phyloP scores from a whole-genome alignment of 1,140 invertebrate species.

The Philopotamus ludificatus region DNA sequence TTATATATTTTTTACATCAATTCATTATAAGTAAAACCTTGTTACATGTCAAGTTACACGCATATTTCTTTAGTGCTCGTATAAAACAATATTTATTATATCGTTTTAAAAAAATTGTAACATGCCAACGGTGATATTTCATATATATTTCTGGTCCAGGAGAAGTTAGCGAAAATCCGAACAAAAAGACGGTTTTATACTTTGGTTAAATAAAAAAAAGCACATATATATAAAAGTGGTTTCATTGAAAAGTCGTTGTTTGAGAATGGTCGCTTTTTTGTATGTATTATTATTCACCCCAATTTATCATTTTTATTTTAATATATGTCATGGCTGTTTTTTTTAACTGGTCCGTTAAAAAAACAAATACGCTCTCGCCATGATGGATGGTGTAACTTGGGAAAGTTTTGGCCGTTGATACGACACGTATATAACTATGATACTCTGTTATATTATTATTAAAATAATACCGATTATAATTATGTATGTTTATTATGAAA shows the following conservation, averaged over 20 bases:
- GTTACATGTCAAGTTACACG: too few relatives aligned
- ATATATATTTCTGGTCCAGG: not conserved
- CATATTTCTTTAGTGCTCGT: not conserved
- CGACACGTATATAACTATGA: not conserved
- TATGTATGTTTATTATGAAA: too few relatives aligned
- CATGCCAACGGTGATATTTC: not conserved
- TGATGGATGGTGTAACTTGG: slow-evolving; percentile 14
- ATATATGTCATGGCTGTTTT: slow-evolving; percentile 20
- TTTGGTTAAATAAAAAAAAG: not conserved
- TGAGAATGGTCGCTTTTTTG: not conserved
- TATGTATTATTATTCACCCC: slow-evolving; percentile 1
- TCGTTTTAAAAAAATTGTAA: too few relatives aligned
- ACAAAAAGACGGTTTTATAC: not conserved
- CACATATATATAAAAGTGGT: not conserved
- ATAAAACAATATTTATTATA: not conserved
- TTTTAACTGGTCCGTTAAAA: slow-evolving; percentile 5
- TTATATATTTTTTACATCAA: too few relatives aligned
- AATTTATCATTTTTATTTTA: slow-evolving; percentile 30
- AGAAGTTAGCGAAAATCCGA: not conserved
- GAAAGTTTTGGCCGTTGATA: not conserved
- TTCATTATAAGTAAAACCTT: too few relatives aligned
- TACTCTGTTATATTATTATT: too few relatives aligned
- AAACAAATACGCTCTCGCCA: slow-evolving; percentile 8
- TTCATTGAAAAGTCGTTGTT: slow-evolving; percentile 1
- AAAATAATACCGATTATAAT: too few relatives aligned